phyloP scores from a whole-genome alignment of 2,888 invertebrate genomes.

The Nineta flava region DNA sequence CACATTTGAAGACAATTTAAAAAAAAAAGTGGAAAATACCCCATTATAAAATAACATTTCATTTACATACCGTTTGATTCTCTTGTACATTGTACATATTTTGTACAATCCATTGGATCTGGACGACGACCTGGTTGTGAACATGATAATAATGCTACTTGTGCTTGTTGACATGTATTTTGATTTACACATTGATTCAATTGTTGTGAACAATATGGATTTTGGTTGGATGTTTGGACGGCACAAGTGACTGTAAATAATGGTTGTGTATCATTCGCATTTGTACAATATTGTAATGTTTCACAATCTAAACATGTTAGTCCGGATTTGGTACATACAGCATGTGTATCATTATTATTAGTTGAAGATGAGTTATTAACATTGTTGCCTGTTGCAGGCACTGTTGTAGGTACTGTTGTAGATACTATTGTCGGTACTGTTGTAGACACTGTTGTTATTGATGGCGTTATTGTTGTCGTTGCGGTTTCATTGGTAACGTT shows the following conservation, averaged over 20 bases:
- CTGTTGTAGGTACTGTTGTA: neutral
- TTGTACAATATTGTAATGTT: constrained; percentile 3
- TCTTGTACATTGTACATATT: constrained; percentile 1
- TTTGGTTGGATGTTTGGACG: neutral
- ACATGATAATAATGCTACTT: neutral
- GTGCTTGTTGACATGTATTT: neutral
- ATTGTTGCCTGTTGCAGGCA: neutral
- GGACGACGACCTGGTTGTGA: neutral
- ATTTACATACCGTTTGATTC: neutral
- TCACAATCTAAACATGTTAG: constrained; percentile 5
- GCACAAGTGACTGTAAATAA: neutral
- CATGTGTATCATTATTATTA: neutral
- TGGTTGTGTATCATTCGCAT: neutral
- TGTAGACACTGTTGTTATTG: constrained; percentile 1
- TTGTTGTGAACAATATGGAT: constrained; percentile 3
- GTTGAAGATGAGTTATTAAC: too few species aligned
- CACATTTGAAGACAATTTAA: too few species aligned
- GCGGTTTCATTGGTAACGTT: neutral
- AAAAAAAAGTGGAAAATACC: too few species aligned
- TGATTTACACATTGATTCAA: neutral
- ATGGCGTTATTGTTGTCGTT: constrained; percentile 5
- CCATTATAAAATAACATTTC: too few species aligned
- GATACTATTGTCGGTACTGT: neutral
- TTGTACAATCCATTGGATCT: constrained; percentile 7
- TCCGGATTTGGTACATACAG: neutral